Percentiles rank a stretch among this genome's conserved stretches.
Conservation (phyloP, 2,888 invertebrate species). For the Watsonalla binaria region DNA sequence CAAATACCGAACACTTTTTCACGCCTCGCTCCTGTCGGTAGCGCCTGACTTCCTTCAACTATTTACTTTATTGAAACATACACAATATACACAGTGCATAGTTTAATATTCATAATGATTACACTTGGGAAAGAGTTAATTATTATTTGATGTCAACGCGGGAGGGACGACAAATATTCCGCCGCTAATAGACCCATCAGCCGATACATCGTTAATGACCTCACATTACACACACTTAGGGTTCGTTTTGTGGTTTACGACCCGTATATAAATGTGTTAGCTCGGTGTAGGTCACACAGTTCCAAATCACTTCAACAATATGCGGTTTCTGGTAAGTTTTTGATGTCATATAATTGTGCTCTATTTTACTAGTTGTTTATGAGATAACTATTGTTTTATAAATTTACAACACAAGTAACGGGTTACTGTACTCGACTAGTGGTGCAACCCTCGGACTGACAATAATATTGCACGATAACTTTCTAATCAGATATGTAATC, state of each 20-base stretch:
- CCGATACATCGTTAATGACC: not conserved
- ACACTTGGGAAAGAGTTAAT: not conserved
- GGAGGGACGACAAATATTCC: not conserved
- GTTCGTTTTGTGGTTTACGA: too few species aligned
- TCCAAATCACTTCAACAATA: not conserved
- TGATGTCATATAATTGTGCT: not conserved
- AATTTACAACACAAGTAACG: too few species aligned
- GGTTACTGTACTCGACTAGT: too few species aligned
- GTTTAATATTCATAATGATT: not conserved
- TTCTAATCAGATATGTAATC: too few species aligned
- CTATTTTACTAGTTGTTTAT: too few species aligned
- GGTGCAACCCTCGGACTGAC: too few species aligned
- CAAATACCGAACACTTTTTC: not conserved
- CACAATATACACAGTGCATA: too few species aligned
- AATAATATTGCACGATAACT: too few species aligned
- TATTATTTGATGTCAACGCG: not conserved
- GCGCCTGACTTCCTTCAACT: not conserved
- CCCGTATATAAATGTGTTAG: too few species aligned
- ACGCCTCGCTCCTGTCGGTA: not conserved
- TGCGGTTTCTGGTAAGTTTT: not conserved
- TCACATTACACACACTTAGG: too few species aligned
- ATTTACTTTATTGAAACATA: too few species aligned
- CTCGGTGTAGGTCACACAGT: not conserved
- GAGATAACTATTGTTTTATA: too few species aligned
- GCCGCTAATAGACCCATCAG: not conserved